phyloP scores from a whole-genome alignment of 2,888 invertebrate genomes.

The Campoletis raptor region DNA sequence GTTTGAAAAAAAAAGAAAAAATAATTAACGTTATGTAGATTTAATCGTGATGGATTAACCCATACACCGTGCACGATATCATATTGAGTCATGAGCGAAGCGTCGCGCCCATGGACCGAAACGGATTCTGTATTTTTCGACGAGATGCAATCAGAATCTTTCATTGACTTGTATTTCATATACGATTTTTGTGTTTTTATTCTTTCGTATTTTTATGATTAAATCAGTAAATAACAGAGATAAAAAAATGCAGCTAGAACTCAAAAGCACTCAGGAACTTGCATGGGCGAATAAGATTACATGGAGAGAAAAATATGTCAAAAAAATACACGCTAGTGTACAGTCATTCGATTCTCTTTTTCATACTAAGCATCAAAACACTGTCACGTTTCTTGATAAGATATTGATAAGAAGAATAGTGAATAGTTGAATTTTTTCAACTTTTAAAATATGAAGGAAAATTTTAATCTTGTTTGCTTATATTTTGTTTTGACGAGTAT shows the following conservation, averaged over 20 bases:
- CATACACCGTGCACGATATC: neutral
- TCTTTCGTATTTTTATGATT: slow-evolving; percentile 29
- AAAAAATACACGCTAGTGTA: neutral
- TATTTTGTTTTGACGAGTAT: neutral
- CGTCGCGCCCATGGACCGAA: slow-evolving; percentile 25
- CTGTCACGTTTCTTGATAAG: neutral
- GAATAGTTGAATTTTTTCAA: neutral
- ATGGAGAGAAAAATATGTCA: neutral
- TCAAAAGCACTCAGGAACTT: neutral
- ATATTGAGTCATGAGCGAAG: slow-evolving; percentile 32
- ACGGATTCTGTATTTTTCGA: slow-evolving; percentile 51
- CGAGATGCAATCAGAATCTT: slow-evolving; percentile 35
- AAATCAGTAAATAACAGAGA: neutral
- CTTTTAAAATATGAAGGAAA: neutral
- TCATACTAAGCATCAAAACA: neutral
- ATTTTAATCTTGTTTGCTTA: neutral
- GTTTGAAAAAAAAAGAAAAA: neutral
- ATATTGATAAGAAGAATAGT: neutral
- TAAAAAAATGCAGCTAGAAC: neutral
- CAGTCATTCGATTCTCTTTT: no score
- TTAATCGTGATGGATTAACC: neutral
- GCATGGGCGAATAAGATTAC: neutral
- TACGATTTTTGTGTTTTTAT: slow-evolving; percentile 9
- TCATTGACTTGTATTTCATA: slow-evolving; percentile 13
- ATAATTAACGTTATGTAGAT: neutral